Base-by-base conservation (phyloP, 23 tunicate species). In the Halocynthia aurantium region DNA sequence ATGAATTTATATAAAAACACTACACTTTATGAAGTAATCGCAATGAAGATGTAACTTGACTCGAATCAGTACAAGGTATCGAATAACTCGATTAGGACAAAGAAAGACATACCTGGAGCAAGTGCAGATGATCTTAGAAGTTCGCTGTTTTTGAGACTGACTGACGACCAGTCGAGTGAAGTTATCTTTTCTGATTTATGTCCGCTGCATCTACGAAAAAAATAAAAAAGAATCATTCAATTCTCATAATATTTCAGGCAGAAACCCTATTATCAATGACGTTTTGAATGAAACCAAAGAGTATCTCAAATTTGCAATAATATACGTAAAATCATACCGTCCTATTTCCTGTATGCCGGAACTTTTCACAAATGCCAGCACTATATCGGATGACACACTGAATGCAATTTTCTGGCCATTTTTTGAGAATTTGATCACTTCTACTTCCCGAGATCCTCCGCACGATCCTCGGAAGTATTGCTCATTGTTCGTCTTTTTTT, bases 351-450 rank as follows among this genome's bases (percentile, higher is more conserved):
- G 11, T 22, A 84, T 51, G 8, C 52, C 51, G 7, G 66, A 20
- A 11, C 82, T 56, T 22, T 55, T 73, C 10, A 80, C 78, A n/a
- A 52, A 62, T 10, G 55, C 52, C 5, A 89, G 56, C 7, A 84
- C 65, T 57, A 89, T 66, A 62, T 89, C 96, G 58, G 76, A 70
- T 15, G 85, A 85, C 40, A 84, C 76, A 20, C 89, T 75, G 57
- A 84, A 69, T 6, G 88, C 88, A 8, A 89, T 58, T 53, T 80
- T 75, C 31, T 52, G n/a, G 0, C 96, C 96, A 52, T 76, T 89
- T 6, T 81, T 87, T 6, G 88, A 89, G 71, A 89, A 89, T 52
- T 62, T 60, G 6, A 83, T 31, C 17, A 21, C 52, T 52, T 61
- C 67, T 17, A 89, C 62, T 9, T 57, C 21, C 8, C 81, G 75